Evolutionary conservation across 2,113 vertebrate genomes (phyloP), one percentile per base, ranked within the genome.

Genomic region (Pongo pygmaeus): DNA sequence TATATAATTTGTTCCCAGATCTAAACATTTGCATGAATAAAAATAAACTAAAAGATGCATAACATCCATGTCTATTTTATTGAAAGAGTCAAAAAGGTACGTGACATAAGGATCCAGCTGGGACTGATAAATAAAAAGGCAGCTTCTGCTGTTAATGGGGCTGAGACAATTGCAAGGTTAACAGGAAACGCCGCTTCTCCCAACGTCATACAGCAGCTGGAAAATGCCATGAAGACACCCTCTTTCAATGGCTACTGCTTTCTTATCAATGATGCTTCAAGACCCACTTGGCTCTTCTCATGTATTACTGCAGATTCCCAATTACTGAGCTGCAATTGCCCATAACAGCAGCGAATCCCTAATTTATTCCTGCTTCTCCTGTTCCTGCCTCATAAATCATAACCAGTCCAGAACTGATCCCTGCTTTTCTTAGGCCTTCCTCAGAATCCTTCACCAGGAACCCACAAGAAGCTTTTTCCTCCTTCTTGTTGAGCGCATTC

Each of bases 191-290:
- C 59, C n/a, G 5, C 94, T 96, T 89, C 20, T 86, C n/a, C 40
- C 64, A 23, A 90, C 79, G 40, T 91, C 48, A 87, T 25, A n/a
- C 3, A 80, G 61, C 55, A 84, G n/a, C 75, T 96, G 23, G 83
- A 84, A 79, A 75, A 87, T 94, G n/a, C 52, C 64, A 92, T 30
- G 69, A 84, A 83, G 46, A 20, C 9, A 46, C 61, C 10, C 48
- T 75, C 7, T 86, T 95, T 83, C 20, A 93, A n/a, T 78, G 93
- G 95, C 90, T 84, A 32, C 14, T 97, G 52, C 38, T 95, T 92
- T 84, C 48, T 91, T 91, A 38, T 90, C 13, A 64, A 6, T 87
- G n/a, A 61, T 78, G 23, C n/a, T 25, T 86, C 40, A 35, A 89
- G 43, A 64, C 38, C 18, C 40, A 38, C 48, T 81, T 72, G 80